Evolutionary conservation across 2,888 invertebrate genomes (phyloP), one percentile per base, ranked within the genome.

Genomic region (Antheraea yamamai): DNA sequence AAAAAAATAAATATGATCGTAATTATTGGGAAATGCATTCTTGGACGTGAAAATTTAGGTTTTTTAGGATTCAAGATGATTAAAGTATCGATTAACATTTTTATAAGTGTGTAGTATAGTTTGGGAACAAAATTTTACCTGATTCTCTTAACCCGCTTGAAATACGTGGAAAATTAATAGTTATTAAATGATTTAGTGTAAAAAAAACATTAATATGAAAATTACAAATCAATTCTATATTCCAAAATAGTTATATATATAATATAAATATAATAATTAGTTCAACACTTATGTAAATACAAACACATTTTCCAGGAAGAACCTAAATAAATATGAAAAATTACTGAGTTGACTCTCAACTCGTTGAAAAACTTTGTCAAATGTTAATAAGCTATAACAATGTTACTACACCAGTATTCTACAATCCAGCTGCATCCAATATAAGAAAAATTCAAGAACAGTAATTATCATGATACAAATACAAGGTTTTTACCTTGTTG

Each of bases 131-230:
- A 73, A 39, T 61, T 20, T 76, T 76, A 79, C 20, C 75, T 76
- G 77, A 85, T 84, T 86, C 91, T 87, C 85, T 82, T 81, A 83
- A 89, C 83, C 82, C 77, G 90, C 91, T 91, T 88, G 88, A 86
- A 86, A 86, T 72, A 58, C 76, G 76, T 76, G 79, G 79, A 85
- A 85, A 78, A 82, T 76, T 76, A 75, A 76, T 74, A 66, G 35
- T 72, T 64, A 72, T 80, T 75, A 80, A 79, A 77, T 80, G 80
- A 73, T 75, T 80, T 80, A 79, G 76, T 61, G 78, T 73, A 74
- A 75, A 74, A 74, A 64, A 64, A 64, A 64, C 26, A 64, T 66
- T 2, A 26, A 26, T 66, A 66, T 66, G 30, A 30, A 16, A 66
- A 66, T 6, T 2, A 30, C 6, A 30, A 30, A 16, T 61, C 2